Evolutionary conservation across 2,113 vertebrate species (phyloP), one percentile per base, ranked within the genome.

Genomic region (Chlorodrepanis virens): DNA sequence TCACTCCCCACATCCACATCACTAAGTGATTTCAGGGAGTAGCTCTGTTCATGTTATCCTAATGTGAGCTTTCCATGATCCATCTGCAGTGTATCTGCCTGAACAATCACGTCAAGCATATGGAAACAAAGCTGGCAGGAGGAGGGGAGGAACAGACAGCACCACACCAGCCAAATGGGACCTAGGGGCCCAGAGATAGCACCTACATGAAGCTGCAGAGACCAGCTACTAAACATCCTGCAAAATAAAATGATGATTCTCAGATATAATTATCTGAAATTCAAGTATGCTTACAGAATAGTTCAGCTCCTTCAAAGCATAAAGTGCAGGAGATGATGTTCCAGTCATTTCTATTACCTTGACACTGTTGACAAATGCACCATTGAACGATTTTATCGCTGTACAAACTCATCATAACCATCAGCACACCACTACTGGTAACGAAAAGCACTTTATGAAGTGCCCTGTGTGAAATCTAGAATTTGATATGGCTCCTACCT

Each of bases 281-380:
- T 92, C 94, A 82, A 87, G n/a, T 56, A 23, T 31, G 40, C 60
- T 80, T 77, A 91, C 2, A 1, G 42, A 64, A 35, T 5, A 79
- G 88, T 49, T 75, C 68, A 88, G 63, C 54, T 77, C 39, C 90
- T 74, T 80, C 39, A 80, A 72, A 92, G 53, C 49, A 93, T 81
- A 82, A 94, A 93, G 17, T 65, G 80, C 61, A 78, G 18, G 63
- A 49, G 90, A 75, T 37, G 63, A 87, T 35, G 56, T 27, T 83
- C 60, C 40, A 83, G 71, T 28, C n/a, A 57, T 70, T 92, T 78
- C 92, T 89, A 45, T 84, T 90, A 76, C 69, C 52, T 67, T 79
- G 88, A 90, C 85, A 86, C 77, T 72, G 83, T 68, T 94, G 96
- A 96, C 86, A 91, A 87, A 92, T 16, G 40, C 65, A 65, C 53